Percentiles rank a stretch among this genome's conserved stretches.
These are phyloP conservation scores for Lagocephalus sceleratus DNA, from an alignment of 2,797 vertebrate genomes.

Conservation along the genomic window DNA sequence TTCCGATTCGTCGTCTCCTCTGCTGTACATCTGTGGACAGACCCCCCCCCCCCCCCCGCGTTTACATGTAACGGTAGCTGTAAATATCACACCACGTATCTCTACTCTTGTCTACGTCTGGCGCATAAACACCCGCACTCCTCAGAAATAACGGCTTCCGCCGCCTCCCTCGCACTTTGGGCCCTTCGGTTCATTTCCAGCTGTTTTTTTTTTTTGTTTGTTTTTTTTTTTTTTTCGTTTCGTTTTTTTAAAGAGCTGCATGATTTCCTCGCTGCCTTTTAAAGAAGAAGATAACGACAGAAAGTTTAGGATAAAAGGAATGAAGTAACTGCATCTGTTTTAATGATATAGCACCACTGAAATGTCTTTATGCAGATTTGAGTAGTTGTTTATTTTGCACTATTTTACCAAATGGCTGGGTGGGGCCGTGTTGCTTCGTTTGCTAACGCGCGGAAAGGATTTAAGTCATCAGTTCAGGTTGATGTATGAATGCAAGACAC, in stretches of 20 bases:
- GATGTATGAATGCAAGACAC: conserved; percentile 76
- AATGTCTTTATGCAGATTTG: conserved; percentile 73
- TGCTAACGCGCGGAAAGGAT: conserved; percentile 65
- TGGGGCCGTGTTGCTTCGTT: conserved; percentile 62
- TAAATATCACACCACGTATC: conserved; percentile 68
- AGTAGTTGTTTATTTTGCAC: conserved; percentile 79
- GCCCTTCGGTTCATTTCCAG: conserved; percentile 17
- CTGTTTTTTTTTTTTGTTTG: conserved; percentile 9
- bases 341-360: conserved; percentile 60
- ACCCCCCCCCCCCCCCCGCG: too few relatives aligned
- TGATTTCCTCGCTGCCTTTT: conserved; percentile 56
- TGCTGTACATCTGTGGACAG: conserved; percentile 9
- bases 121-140: conserved; percentile 35
- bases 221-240: neutral
- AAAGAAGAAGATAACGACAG: conserved; percentile 42
- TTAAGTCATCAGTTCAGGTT: conserved; percentile 69
- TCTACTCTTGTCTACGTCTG: conserved; percentile 26
- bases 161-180: conserved; percentile 54
- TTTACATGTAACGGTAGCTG: conserved; percentile 68
- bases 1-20: conserved; percentile 35
- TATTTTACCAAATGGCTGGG: conserved; percentile 65
- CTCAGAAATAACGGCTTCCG: conserved; percentile 47
- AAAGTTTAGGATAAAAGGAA: conserved; percentile 12
- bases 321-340: conserved; percentile 60
- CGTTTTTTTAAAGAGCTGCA: conserved; percentile 57